phyloP scores from a whole-genome alignment of 1,140 invertebrate species.

The Halictus rubicundus region DNA sequence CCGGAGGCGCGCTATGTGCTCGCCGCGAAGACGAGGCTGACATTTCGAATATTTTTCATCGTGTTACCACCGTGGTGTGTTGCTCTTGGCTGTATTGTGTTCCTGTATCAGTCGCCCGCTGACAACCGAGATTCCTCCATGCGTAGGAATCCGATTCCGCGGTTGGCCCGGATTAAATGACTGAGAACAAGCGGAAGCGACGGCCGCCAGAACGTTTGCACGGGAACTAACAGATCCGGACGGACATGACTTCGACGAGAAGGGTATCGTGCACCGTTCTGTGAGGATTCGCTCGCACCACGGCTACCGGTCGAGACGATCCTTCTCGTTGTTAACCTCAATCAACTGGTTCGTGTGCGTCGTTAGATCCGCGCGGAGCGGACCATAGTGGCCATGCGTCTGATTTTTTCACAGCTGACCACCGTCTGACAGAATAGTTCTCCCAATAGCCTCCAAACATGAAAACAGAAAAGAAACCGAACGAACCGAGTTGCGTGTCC shows the following conservation, averaged over 20 bases:
- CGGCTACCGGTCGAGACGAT: constrained; percentile 30
- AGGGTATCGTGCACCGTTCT: constrained; percentile 4
- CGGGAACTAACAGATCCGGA: constrained; percentile 9
- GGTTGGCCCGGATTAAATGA: constrained; percentile 35
- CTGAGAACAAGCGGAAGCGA: constrained; percentile 18
- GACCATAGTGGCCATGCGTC: constrained; percentile 60
- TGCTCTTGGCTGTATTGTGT: constrained; percentile 28
- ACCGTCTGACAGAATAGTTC: constrained; percentile 59
- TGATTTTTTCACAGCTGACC: constrained; percentile 35
- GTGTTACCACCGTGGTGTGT: constrained; percentile 35
- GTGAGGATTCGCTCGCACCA: constrained; percentile 23
- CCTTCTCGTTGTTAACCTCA: constrained; percentile 49
- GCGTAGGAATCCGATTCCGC: constrained; percentile 33
- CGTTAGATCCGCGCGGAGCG: constrained; percentile 25
- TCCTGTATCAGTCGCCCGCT: constrained; percentile 34
- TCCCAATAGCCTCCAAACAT: constrained; percentile 64
- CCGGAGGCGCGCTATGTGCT: constrained; percentile 61
- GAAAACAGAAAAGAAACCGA: constrained; percentile 79
- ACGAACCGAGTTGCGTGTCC: constrained; percentile 75
- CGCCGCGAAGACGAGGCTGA: constrained; percentile 62
- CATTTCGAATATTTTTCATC: constrained; percentile 60
- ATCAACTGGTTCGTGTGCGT: constrained; percentile 20
- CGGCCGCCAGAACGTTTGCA: constrained; percentile 12
- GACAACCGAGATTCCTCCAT: constrained; percentile 37
- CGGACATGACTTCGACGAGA: constrained; percentile 42